A percentile compares a stretch with the other conserved stretches of the same genome.
phyloP scores from a whole-genome alignment of 2,113 vertebrate genomes.

The Lethenteron reissneri region DNA sequence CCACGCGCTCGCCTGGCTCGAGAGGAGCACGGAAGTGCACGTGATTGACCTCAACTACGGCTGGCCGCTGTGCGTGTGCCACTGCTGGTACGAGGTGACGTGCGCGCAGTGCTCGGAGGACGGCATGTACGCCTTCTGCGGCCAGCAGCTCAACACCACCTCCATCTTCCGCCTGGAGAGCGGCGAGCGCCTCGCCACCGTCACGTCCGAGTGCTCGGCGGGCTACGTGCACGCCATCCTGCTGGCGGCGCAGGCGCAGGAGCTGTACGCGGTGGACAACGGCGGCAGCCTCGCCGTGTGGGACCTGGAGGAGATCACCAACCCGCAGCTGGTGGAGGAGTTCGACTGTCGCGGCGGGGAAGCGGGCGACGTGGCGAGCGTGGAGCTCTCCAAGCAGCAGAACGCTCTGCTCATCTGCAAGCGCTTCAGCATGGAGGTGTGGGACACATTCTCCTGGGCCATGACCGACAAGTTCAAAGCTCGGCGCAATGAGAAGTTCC shows the following conservation, averaged over 20 bases:
- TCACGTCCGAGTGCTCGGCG: constrained; percentile 83
- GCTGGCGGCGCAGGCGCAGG: constrained; percentile 57
- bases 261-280: constrained; percentile 94
- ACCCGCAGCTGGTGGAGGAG: constrained; percentile 71
- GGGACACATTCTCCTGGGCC: constrained; percentile 76
- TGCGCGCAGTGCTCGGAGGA: constrained; percentile 87
- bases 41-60: constrained; percentile 82
- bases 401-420: constrained; percentile 87
- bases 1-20: constrained; percentile 87
- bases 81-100: constrained; percentile 97
- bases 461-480: constrained; percentile 90
- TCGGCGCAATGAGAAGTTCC: constrained; percentile 66
- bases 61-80: constrained; percentile 93
- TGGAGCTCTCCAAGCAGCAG: constrained; percentile 89
- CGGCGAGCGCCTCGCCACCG: constrained; percentile 70
- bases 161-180: constrained; percentile 81
- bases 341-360: constrained; percentile 69
- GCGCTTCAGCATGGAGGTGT: constrained; percentile 67
- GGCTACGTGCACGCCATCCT: constrained; percentile 93
- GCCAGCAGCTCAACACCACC: constrained; percentile 77
- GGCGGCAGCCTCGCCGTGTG: constrained; percentile 88
- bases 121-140: constrained; percentile 77
- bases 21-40: constrained; percentile 84
- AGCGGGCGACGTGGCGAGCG: constrained; percentile 69
- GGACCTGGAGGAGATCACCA: constrained; percentile 75